Conservation (phyloP, 53 echinoderm and acorn worm genomes). For the Zoroaster sp. region DNA sequence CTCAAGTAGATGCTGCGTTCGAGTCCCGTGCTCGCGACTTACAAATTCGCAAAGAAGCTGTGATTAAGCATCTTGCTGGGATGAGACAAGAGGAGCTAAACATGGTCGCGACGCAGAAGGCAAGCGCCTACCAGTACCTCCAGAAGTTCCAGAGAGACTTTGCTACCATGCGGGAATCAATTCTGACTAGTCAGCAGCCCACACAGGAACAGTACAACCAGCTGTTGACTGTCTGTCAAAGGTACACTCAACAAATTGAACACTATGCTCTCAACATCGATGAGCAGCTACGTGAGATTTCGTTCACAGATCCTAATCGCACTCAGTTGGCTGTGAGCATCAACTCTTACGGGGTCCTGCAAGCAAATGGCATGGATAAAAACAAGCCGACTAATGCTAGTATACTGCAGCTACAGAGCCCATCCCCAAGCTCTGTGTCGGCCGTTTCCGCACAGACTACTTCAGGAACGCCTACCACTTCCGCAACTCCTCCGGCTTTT, state of each 20-base stretch:
- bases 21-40: constrained; percentile 75
- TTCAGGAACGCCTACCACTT: background rate
- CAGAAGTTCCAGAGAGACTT: constrained; percentile 87
- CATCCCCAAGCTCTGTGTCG: background rate
- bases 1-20: constrained; percentile 76
- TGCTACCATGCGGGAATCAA: constrained; percentile 77
- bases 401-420: constrained; percentile 6
- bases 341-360: constrained; percentile 69
- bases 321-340: constrained; percentile 82
- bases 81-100: constrained; percentile 83
- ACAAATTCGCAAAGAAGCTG: constrained; percentile 66
- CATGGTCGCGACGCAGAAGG: constrained; percentile 77
- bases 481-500: background rate
- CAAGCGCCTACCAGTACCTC: constrained; percentile 85
- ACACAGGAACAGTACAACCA: constrained; percentile 78
- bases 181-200: constrained; percentile 59
- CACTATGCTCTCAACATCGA: constrained; percentile 87
- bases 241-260: constrained; percentile 83
- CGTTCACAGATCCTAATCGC: constrained; percentile 75
- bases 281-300: constrained; percentile 63
- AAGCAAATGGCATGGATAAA: constrained; percentile 26
- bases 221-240: constrained; percentile 72
- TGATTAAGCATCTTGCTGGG: constrained; percentile 84
- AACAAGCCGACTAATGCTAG: background rate
- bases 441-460: background rate